These are phyloP conservation scores for Psephotus haematonotus DNA, from an alignment of 2,113 vertebrate species.

Conservation along the genomic window DNA sequence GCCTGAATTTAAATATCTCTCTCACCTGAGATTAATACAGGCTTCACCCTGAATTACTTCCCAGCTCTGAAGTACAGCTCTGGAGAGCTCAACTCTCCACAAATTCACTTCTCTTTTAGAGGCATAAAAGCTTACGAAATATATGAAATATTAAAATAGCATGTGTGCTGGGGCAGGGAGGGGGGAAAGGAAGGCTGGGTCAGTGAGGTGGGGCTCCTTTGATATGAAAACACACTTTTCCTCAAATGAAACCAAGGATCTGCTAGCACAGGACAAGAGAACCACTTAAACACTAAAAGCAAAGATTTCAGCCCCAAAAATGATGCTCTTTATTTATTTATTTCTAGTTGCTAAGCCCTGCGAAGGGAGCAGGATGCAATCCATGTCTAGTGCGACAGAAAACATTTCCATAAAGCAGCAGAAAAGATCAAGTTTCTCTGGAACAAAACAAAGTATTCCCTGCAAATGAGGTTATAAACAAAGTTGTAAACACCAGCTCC, in stretches of 20 bases:
- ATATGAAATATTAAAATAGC: slow-evolving; percentile 73
- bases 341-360: not conserved
- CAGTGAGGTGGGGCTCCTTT: slow-evolving; percentile 36
- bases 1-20: slow-evolving; percentile 73
- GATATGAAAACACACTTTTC: slow-evolving; percentile 46
- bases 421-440: slow-evolving; percentile 31
- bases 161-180: slow-evolving; percentile 23
- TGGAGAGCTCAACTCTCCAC: slow-evolving; percentile 71
- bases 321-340: not conserved
- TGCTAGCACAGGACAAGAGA: not conserved
- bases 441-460: slow-evolving; percentile 54
- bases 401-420: not conserved
- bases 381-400: fast-evolving
- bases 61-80: slow-evolving; percentile 74
- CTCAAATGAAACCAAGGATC: not conserved
- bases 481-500: not conserved
- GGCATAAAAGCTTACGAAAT: slow-evolving; percentile 72
- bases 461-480: slow-evolving; percentile 55
- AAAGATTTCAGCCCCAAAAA: not conserved
- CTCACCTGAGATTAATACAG: slow-evolving; percentile 77
- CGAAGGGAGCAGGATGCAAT: not conserved
- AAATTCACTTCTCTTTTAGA: slow-evolving; percentile 77
- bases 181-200: slow-evolving; percentile 24
- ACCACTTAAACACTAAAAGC: not conserved
- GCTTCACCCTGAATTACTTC: slow-evolving; percentile 77